phyloP scores from a whole-genome alignment of 2,113 vertebrate species.

The Mirounga angustirostris region DNA sequence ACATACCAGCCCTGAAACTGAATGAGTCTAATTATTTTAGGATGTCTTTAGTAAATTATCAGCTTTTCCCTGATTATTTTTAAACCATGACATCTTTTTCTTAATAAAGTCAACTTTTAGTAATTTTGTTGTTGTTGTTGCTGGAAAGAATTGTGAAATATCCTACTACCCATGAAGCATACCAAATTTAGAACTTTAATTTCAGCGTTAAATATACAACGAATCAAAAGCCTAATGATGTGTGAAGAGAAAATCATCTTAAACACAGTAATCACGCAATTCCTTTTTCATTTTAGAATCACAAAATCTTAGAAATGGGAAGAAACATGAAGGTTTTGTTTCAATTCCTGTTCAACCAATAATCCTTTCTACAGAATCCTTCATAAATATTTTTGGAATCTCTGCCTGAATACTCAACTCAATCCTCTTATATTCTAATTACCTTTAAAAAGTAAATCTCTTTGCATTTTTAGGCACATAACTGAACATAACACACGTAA shows the following conservation, averaged over 20 bases:
- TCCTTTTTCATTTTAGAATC: constrained; percentile 13
- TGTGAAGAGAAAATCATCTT: not conserved
- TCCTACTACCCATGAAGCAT: not conserved
- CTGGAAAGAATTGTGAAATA: constrained; percentile 1
- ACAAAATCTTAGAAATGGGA: constrained; percentile 18
- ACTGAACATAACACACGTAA: not conserved
- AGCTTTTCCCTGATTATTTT: not conserved
- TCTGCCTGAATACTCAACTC: not conserved
- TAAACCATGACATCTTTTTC: constrained; percentile 9
- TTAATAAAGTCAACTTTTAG: constrained; percentile 24
- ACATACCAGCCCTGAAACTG: constrained; percentile 8
- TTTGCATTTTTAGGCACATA: not conserved
- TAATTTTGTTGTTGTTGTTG: not conserved
- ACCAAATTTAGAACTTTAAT: constrained; percentile 26
- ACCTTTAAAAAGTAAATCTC: constrained; percentile 28
- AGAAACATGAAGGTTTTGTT: not conserved
- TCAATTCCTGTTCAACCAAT: constrained; percentile 4
- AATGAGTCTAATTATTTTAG: not conserved
- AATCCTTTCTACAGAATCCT: constrained; percentile 10
- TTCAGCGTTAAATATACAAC: constrained; percentile 29
- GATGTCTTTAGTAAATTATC: not conserved
- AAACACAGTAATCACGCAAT: not conserved
- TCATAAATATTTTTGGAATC: not conserved
- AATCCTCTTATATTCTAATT: not conserved
- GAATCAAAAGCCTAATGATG: not conserved